Conservation (phyloP, 2,888 invertebrate species). For the Cephus runcator region DNA sequence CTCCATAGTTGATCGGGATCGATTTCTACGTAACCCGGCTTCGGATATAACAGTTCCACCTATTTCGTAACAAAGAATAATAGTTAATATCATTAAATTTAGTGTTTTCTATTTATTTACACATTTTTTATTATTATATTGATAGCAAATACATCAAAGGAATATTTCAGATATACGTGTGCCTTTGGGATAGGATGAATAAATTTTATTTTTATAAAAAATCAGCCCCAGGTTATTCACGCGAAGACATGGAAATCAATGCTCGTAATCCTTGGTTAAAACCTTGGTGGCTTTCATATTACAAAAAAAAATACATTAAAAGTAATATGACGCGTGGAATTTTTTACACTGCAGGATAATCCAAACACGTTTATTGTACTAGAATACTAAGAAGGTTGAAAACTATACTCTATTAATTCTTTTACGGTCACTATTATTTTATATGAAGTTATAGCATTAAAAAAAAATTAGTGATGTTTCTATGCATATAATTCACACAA, state of each 20-base stretch:
- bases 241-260: too few species aligned
- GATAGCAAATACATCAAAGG: too few species aligned
- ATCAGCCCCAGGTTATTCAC: too few species aligned
- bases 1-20: conserved; percentile 85
- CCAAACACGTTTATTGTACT: too few species aligned
- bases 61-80: conserved; percentile 55
- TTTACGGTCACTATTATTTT: neutral
- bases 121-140: neutral
- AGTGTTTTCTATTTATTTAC: neutral
- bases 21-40: conserved; percentile 87
- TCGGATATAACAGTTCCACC: conserved; percentile 83
- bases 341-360: too few species aligned
- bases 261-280: too few species aligned
- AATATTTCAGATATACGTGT: too few species aligned
- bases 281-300: too few species aligned
- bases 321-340: too few species aligned
- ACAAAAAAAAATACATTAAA: too few species aligned
- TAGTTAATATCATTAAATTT: neutral
- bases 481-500: neutral
- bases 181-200: neutral
- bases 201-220: neutral
- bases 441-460: neutral
- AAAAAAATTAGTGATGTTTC: neutral
- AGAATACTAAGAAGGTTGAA: too few species aligned
- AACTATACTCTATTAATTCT: too few species aligned